Percentiles rank a stretch among this genome's conserved stretches.
Evolutionary conservation across 2,113 vertebrate species (phyloP).

Genomic region (human (Homo sapiens)): DNA sequence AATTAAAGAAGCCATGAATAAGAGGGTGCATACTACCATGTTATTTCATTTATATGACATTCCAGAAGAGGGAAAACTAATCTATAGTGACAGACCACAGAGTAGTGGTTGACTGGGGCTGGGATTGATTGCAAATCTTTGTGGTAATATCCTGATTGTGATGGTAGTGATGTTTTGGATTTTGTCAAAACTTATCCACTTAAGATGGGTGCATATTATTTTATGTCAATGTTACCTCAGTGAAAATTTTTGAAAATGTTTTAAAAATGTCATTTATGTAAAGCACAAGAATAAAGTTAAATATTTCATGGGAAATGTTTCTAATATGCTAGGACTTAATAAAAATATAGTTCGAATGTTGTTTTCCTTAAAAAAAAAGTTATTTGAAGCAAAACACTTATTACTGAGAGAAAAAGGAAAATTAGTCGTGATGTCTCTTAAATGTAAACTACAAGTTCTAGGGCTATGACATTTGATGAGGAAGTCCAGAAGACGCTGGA

Average conservation of each 20-base stretch:
- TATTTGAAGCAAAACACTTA: not conserved
- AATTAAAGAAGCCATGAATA: not conserved
- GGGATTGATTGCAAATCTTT: not conserved
- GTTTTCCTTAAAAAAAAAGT: not conserved
- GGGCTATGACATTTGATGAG: not conserved
- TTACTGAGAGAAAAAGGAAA: not conserved
- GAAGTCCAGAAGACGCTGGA: not conserved
- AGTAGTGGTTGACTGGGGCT: not conserved
- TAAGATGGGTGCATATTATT: not conserved
- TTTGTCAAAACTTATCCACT: conserved; percentile 9
- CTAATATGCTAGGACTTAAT: not conserved
- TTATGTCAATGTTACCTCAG: conserved; percentile 24
- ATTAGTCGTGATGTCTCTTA: not conserved
- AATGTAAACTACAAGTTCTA: not conserved
- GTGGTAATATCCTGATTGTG: not conserved
- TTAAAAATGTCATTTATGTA: not conserved
- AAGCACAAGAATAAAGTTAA: not conserved
- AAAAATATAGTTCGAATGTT: not conserved
- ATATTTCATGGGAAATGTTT: conserved; percentile 1
- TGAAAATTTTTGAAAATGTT: not conserved
- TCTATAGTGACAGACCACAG: not conserved
- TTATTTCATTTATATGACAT: not conserved
- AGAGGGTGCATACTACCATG: not conserved
- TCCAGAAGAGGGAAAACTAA: not conserved
- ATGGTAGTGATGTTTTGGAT: not conserved